These are phyloP conservation scores for Ctenicera cuprea DNA, from an alignment of 2,888 invertebrate species.

Conservation along the genomic window DNA sequence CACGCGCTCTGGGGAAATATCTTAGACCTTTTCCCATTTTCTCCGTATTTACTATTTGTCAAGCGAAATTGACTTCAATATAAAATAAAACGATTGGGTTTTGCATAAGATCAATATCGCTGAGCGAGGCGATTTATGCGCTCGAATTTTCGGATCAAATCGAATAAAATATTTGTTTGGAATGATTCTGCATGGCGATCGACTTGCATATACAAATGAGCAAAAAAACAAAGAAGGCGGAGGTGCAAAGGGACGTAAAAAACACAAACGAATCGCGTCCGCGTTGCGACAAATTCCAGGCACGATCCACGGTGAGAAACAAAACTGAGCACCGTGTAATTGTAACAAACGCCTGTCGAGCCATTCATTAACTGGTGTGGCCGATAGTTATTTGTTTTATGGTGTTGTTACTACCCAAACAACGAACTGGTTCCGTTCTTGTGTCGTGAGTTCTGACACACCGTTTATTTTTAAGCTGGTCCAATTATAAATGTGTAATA, in stretches of 20 bases:
- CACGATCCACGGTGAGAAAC: slow-evolving; percentile 51
- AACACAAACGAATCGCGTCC: slow-evolving; percentile 20
- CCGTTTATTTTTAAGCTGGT: slow-evolving; percentile 36
- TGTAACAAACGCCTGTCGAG: slow-evolving; percentile 52
- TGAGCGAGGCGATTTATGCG: slow-evolving; percentile 44
- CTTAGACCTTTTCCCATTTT: slow-evolving; percentile 64
- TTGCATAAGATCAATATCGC: slow-evolving; percentile 61
- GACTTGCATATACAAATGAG: slow-evolving; percentile 5
- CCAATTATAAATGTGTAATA: neutral
- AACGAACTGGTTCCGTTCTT: slow-evolving; percentile 47
- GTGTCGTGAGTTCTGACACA: slow-evolving; percentile 26
- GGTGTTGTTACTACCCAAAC: slow-evolving; percentile 48
- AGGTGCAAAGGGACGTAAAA: slow-evolving; percentile 20
- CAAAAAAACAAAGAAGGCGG: slow-evolving; percentile 1
- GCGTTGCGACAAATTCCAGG: slow-evolving; percentile 49
- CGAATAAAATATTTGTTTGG: slow-evolving; percentile 32
- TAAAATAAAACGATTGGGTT: slow-evolving; percentile 67
- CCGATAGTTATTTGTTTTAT: slow-evolving; percentile 53
- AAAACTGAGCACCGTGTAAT: slow-evolving; percentile 51
- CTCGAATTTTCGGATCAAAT: slow-evolving; percentile 41
- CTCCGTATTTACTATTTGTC: slow-evolving; percentile 65
- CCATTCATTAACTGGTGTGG: slow-evolving; percentile 51
- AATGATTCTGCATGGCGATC: slow-evolving; percentile 14
- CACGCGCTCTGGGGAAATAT: slow-evolving; percentile 65
- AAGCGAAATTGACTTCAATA: slow-evolving; percentile 67